Conservation (phyloP, 2,888 invertebrate genomes). For the Caenorhabditis becei region DNA sequence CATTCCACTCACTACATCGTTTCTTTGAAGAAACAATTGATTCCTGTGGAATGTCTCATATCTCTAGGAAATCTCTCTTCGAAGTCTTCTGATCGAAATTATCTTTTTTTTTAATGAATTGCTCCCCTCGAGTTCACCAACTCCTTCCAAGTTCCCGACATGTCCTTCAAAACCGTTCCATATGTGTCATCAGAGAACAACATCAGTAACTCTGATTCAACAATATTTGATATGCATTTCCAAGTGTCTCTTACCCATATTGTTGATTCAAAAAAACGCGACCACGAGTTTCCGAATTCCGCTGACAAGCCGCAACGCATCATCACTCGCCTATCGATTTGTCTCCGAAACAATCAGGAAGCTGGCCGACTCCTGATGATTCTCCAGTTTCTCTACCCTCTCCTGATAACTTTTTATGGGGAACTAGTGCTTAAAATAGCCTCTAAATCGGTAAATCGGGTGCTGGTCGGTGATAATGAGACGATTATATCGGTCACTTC, state of each 20-base stretch:
- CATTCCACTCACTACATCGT: too few species aligned
- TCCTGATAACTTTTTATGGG: constrained; percentile 19
- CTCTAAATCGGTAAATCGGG: constrained; percentile 9
- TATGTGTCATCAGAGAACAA: constrained; percentile 6
- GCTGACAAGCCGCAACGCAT: neutral
- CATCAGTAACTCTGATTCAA: constrained; percentile 10
- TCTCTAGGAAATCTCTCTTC: too few species aligned
- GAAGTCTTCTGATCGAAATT: too few species aligned
- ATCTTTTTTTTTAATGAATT: too few species aligned
- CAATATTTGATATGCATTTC: constrained; percentile 3
- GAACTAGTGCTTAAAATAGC: constrained; percentile 34
- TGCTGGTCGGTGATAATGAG: constrained; percentile 29
- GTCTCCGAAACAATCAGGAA: constrained; percentile 6
- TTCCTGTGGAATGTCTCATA: too few species aligned
- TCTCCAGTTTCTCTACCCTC: neutral
- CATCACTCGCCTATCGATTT: constrained; percentile 8
- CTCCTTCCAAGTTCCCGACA: neutral
- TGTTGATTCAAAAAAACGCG: neutral
- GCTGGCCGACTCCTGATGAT: constrained; percentile 4
- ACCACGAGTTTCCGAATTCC: neutral
- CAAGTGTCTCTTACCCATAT: neutral
- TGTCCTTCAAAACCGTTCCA: neutral
- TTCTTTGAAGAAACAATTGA: too few species aligned
- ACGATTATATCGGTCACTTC: constrained; percentile 44
- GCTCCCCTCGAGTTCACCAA: neutral